A percentile compares a stretch with the other conserved stretches of the same genome.
These are phyloP conservation scores for Bimastos eiseni DNA, from an alignment of 2,888 invertebrate species.

Conservation along the genomic window DNA sequence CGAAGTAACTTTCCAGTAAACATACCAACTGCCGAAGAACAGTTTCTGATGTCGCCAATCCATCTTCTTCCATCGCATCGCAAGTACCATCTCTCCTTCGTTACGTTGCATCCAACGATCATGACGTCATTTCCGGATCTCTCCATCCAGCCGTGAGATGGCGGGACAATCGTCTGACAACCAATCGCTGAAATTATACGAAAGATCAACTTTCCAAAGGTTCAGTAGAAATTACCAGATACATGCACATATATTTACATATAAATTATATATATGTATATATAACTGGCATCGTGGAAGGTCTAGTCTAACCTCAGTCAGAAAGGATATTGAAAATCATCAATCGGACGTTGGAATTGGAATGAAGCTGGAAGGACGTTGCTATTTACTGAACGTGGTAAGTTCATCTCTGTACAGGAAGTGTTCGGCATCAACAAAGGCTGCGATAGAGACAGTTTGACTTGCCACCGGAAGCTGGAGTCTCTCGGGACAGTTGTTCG, in stretches of 20 bases:
- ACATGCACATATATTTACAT: background rate
- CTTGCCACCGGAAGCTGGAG: too few relatives aligned
- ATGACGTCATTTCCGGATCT: conserved; percentile 38
- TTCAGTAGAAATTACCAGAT: background rate
- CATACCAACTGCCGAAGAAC: conserved; percentile 33
- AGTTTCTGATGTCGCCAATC: conserved; percentile 39
- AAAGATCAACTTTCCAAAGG: background rate
- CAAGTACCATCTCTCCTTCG: conserved; percentile 39
- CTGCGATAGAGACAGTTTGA: too few relatives aligned
- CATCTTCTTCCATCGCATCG: conserved; percentile 39
- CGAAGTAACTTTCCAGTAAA: background rate
- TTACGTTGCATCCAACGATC: conserved; percentile 39
- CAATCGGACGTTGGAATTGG: too few relatives aligned
- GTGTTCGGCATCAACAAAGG: too few relatives aligned
- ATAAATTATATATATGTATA: too few relatives aligned
- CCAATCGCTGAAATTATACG: conserved; percentile 35
- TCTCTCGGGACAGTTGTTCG: too few relatives aligned
- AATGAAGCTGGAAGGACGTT: too few relatives aligned
- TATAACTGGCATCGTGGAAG: too few relatives aligned
- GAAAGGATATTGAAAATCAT: too few relatives aligned
- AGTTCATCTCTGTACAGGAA: too few relatives aligned
- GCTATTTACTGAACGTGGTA: too few relatives aligned
- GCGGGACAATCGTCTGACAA: conserved; percentile 35
- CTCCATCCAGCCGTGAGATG: conserved; percentile 38
- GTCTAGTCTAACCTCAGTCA: too few relatives aligned